Evolutionary conservation across 1,140 invertebrate species (phyloP).

Genomic region (Pseudoatta argentina): DNA sequence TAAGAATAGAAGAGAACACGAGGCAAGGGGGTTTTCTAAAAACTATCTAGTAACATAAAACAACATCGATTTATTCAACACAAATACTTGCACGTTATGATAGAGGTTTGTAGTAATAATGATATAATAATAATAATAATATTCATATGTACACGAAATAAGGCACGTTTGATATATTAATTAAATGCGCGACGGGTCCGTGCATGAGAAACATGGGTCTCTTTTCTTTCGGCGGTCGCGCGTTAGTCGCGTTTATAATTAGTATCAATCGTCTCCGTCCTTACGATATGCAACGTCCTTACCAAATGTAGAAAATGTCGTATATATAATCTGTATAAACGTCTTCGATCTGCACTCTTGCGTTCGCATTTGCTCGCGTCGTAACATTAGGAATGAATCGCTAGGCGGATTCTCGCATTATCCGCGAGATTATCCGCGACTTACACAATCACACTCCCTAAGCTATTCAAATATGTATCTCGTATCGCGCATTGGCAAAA

Average conservation of each 20-base stretch:
- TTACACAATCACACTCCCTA: constrained; percentile 40
- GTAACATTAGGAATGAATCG: constrained; percentile 55
- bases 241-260: constrained; percentile 72
- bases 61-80: constrained; percentile 86
- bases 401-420: constrained; percentile 42
- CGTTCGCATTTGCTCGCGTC: constrained; percentile 37
- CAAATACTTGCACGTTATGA: constrained; percentile 84
- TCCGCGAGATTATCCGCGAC: not conserved
- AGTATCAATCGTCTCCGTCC: constrained; percentile 62
- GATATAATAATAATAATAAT: constrained; percentile 81
- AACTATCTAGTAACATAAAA: constrained; percentile 81
- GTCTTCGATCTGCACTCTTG: constrained; percentile 57
- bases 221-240: constrained; percentile 61
- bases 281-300: constrained; percentile 83
- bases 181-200: constrained; percentile 75
- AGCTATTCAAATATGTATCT: not conserved
- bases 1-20: not conserved
- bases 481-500: constrained; percentile 39
- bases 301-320: constrained; percentile 83
- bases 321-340: constrained; percentile 77
- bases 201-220: constrained; percentile 19
- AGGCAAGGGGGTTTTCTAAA: constrained; percentile 26
- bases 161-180: constrained; percentile 85
- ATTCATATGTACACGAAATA: constrained; percentile 84
- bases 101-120: constrained; percentile 83